Percentiles rank a stretch among this genome's conserved stretches.
Evolutionary conservation across 2,113 vertebrate genomes (phyloP).

Genomic region (Eolophus roseicapilla): DNA sequence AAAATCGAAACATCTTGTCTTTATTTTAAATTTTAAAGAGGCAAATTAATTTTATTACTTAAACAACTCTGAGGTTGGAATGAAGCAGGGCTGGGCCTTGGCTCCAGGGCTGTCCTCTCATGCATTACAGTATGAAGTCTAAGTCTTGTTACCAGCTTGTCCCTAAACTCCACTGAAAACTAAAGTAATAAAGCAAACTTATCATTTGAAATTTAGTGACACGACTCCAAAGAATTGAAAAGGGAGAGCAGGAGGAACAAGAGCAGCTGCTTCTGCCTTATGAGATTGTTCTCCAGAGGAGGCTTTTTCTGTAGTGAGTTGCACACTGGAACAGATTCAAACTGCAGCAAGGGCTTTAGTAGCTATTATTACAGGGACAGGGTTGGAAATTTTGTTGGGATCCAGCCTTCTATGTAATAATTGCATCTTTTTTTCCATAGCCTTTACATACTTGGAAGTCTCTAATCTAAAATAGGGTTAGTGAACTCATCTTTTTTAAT

Average conservation of each 20-base stretch:
- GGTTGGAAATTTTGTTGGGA: constrained; percentile 38
- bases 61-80: not conserved
- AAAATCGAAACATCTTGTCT: constrained; percentile 59
- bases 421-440: not conserved
- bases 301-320: constrained; percentile 31
- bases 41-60: constrained; percentile 67
- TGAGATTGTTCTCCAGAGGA: constrained; percentile 57
- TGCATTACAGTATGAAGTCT: constrained; percentile 36
- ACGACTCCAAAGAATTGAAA: constrained; percentile 41
- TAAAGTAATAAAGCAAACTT: constrained; percentile 61
- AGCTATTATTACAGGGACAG: constrained; percentile 41
- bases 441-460: not conserved
- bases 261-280: constrained; percentile 70
- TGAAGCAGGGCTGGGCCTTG: not conserved
- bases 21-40: constrained; percentile 66
- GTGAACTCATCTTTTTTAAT: constrained; percentile 32
- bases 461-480: constrained; percentile 35
- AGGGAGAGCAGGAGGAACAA: constrained; percentile 49
- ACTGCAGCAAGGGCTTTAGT: constrained; percentile 46
- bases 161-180: constrained; percentile 30
- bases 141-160: constrained; percentile 13
- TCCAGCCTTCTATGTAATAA: constrained; percentile 9
- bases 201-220: constrained; percentile 68
- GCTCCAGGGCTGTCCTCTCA: not conserved
- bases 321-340: constrained; percentile 48